Conservation (phyloP, 35 echinoderm and acorn worm genomes). For the Stichopus chloronotus region DNA sequence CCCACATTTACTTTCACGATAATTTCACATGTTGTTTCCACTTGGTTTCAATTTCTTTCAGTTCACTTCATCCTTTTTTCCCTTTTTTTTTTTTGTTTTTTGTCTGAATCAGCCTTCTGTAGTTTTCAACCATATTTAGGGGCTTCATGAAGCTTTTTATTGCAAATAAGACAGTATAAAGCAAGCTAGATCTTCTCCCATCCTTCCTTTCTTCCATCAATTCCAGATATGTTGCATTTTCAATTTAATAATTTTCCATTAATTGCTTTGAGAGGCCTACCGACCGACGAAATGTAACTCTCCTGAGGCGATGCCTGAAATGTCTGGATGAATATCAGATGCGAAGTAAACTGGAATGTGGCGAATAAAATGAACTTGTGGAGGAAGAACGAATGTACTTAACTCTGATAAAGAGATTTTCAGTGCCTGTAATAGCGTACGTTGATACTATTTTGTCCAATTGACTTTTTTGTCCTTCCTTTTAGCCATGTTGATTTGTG, state of each 20-base stretch:
- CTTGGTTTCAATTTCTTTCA: too few relatives aligned
- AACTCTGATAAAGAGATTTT: too few relatives aligned
- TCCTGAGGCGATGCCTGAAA: not conserved
- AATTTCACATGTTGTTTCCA: too few relatives aligned
- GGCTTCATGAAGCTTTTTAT: not conserved
- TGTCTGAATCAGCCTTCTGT: not conserved
- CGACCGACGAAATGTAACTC: not conserved
- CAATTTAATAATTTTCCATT: not conserved
- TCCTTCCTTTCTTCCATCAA: not conserved
- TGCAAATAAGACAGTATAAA: not conserved
- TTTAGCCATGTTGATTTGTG: too few relatives aligned
- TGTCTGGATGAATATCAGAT: not conserved
- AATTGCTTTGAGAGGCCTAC: not conserved
- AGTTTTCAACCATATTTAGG: not conserved
- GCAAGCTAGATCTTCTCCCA: not conserved
- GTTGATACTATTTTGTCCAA: too few relatives aligned
- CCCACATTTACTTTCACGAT: too few relatives aligned
- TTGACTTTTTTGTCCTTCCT: too few relatives aligned
- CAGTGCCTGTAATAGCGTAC: too few relatives aligned
- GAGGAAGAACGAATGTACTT: too few relatives aligned
- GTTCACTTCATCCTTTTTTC: too few relatives aligned
- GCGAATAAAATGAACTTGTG: not conserved
- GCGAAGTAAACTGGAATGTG: not conserved
- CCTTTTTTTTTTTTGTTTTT: too few relatives aligned
- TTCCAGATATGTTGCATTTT: not conserved